A percentile compares a stretch with the other conserved stretches of the same genome.
phyloP scores from a whole-genome alignment of 1,140 invertebrate genomes.

The Oryzaephilus surinamensis region DNA sequence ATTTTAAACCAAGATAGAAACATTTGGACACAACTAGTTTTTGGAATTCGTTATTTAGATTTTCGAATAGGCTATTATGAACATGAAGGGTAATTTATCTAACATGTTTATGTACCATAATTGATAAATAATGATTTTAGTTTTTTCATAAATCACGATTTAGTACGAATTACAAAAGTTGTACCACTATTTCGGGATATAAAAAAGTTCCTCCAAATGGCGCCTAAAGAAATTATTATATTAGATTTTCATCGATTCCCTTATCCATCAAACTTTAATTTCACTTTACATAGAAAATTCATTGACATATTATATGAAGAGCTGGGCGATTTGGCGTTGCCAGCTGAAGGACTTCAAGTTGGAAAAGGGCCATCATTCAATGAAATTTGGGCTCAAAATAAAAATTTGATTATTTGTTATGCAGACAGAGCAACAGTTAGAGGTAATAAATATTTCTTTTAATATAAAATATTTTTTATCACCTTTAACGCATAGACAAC shows the following conservation, averaged over 20 bases:
- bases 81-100: constrained; percentile 16
- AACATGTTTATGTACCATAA: neutral
- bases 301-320: constrained; percentile 49
- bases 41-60: constrained; percentile 69
- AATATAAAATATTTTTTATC: neutral
- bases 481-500: constrained; percentile 37
- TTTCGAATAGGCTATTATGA: constrained; percentile 52
- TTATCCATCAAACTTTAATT: constrained; percentile 49
- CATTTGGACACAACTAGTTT: constrained; percentile 64
- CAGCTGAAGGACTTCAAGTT: constrained; percentile 37
- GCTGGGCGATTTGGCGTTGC: constrained; percentile 45
- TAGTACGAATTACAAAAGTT: constrained; percentile 53
- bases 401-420: constrained; percentile 54
- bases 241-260: constrained; percentile 64
- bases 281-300: constrained; percentile 44
- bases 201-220: constrained; percentile 47
- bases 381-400: constrained; percentile 48
- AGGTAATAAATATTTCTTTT: constrained; percentile 13
- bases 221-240: constrained; percentile 55
- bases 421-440: constrained; percentile 29
- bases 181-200: constrained; percentile 50
- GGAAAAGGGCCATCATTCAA: constrained; percentile 47
- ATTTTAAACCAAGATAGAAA: constrained; percentile 57
- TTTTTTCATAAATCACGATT: constrained; percentile 63
- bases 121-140: constrained; percentile 33